A percentile compares a stretch with the other conserved stretches of the same genome.
Evolutionary conservation across 2,797 vertebrate species (phyloP).

Genomic region (Esox masquinongy): DNA sequence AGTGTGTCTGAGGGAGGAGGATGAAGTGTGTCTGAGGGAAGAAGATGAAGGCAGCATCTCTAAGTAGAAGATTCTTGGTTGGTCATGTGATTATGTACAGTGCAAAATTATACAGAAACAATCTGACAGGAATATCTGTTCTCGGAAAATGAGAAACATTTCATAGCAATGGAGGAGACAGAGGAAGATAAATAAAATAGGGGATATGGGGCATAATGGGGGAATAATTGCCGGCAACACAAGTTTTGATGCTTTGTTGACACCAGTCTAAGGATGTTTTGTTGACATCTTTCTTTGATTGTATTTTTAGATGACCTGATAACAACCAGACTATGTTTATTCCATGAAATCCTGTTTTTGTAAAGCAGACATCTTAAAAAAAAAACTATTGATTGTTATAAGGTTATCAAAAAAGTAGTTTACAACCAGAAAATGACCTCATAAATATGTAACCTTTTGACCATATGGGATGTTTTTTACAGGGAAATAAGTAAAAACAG

Average conservation of each 20-base stretch:
- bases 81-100: conserved; percentile 4
- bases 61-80: background rate
- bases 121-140: background rate
- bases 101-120: background rate
- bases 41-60: background rate
- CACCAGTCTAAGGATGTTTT: background rate
- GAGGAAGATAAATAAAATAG: background rate
- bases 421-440: background rate
- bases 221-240: background rate
- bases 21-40: too few relatives aligned
- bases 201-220: background rate
- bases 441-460: background rate
- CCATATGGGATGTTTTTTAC: background rate
- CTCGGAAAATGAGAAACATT: background rate
- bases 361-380: background rate
- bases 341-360: background rate
- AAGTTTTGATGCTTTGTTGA: background rate
- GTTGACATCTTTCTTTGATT: background rate
- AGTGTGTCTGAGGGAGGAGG: too few relatives aligned
- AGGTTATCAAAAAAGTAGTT: background rate
- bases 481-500: background rate
- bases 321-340: background rate
- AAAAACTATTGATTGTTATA: too few relatives aligned
- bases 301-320: background rate
- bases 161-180: background rate